phyloP scores from a whole-genome alignment of 2,797 vertebrate species.

The Squalus acanthias region DNA sequence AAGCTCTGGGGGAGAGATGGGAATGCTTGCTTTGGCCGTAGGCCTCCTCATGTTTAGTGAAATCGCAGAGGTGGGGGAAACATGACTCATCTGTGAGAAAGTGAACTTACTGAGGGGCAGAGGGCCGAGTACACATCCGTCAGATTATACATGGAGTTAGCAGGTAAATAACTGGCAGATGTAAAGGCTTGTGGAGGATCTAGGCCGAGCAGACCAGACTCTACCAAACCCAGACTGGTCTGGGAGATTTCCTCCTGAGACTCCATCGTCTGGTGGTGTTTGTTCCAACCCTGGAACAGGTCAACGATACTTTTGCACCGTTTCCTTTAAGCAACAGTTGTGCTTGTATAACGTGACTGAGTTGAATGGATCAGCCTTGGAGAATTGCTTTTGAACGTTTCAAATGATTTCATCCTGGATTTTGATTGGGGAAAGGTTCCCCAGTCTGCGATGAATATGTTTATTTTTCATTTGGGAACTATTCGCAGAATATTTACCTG shows the following conservation, averaged over 20 bases:
- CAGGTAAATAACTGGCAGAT: not conserved
- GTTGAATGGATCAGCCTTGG: not conserved
- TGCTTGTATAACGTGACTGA: not conserved
- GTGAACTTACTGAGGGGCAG: not conserved
- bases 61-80: not conserved
- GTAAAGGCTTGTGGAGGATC: not conserved
- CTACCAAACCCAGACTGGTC: not conserved
- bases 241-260: not conserved
- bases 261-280: not conserved
- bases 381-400: not conserved
- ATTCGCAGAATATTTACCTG: not conserved
- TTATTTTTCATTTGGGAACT: not conserved
- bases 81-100: not conserved
- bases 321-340: not conserved
- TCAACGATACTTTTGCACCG: not conserved
- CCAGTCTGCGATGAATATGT: not conserved
- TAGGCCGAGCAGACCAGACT: not conserved
- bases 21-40: conserved; percentile 20
- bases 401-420: not conserved
- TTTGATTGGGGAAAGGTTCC: not conserved
- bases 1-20: not conserved
- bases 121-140: not conserved
- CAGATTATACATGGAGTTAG: not conserved
- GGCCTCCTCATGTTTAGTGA: not conserved
- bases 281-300: not conserved